phyloP scores from a whole-genome alignment of 2,888 invertebrate genomes.

The Lysandra coridon region DNA sequence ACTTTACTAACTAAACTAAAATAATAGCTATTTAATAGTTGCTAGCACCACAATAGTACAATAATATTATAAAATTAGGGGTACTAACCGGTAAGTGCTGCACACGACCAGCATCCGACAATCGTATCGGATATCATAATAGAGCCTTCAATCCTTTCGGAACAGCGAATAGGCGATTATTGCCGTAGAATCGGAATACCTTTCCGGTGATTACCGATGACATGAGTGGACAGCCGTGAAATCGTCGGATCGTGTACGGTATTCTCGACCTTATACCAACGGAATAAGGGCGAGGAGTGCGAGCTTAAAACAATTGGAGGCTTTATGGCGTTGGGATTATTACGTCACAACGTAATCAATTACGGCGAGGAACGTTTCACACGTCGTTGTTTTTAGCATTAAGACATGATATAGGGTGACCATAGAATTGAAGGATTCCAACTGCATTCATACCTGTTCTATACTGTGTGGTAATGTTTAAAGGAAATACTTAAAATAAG shows the following conservation, averaged over 20 bases:
- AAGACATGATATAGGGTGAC: neutral
- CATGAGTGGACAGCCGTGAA: constrained; percentile 45
- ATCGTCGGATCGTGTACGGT: constrained; percentile 34
- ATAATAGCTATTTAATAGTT: neutral
- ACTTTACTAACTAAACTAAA: neutral
- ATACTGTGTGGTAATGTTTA: too few relatives aligned
- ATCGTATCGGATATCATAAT: neutral
- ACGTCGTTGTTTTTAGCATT: neutral
- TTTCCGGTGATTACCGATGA: constrained; percentile 45
- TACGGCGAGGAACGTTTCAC: neutral
- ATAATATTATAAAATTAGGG: neutral
- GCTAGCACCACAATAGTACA: neutral
- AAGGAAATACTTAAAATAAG: too few relatives aligned
- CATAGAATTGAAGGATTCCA: neutral
- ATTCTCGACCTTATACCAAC: neutral
- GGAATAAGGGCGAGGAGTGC: neutral
- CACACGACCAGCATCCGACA: neutral
- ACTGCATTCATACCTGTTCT: neutral
- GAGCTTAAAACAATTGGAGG: constrained; percentile 11
- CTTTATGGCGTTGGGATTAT: constrained; percentile 15
- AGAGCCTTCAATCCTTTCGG: constrained; percentile 18
- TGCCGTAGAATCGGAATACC: constrained; percentile 43
- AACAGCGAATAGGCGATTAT: constrained; percentile 39
- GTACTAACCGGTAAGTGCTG: neutral
- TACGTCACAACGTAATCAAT: constrained; percentile 14